Evolutionary conservation across 2,888 invertebrate genomes (phyloP).

Genomic region (Eurytoma adleriae): DNA sequence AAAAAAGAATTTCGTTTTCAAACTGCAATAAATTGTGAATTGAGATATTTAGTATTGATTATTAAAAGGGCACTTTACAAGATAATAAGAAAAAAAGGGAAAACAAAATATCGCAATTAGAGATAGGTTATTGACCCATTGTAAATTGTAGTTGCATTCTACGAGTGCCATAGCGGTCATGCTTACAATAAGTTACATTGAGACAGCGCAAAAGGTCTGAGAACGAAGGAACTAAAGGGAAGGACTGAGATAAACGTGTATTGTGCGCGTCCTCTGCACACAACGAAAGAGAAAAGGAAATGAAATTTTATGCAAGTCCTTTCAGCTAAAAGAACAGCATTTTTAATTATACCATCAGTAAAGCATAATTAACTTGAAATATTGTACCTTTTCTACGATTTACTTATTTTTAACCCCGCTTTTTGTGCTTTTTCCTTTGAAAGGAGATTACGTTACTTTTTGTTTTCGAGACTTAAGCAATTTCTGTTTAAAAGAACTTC

Average conservation of each 20-base stretch:
- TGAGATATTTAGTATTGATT: too few species aligned
- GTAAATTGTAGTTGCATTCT: conserved; percentile 49
- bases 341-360: conserved; percentile 39
- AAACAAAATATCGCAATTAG: conserved; percentile 31
- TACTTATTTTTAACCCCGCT: conserved; percentile 23
- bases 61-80: too few species aligned
- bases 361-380: conserved; percentile 61
- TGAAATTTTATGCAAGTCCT: conserved; percentile 38
- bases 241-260: conserved; percentile 25
- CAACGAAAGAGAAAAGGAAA: conserved; percentile 40
- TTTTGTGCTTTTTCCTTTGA: too few species aligned
- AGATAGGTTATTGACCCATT: conserved; percentile 35
- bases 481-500: too few species aligned
- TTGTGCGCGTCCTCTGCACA: neutral
- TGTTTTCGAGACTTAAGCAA: too few species aligned
- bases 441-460: too few species aligned
- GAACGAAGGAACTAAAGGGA: conserved; percentile 36
- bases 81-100: neutral
- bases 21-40: too few species aligned
- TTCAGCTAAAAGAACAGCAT: conserved; percentile 19
- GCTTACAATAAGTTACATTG: conserved; percentile 47
- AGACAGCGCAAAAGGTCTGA: conserved; percentile 34
- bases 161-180: conserved; percentile 29
- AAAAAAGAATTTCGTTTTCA: too few species aligned
- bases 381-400: conserved; percentile 60